These are phyloP conservation scores for Nymphalis urticae DNA, from an alignment of 2,888 invertebrate species.

Conservation along the genomic window DNA sequence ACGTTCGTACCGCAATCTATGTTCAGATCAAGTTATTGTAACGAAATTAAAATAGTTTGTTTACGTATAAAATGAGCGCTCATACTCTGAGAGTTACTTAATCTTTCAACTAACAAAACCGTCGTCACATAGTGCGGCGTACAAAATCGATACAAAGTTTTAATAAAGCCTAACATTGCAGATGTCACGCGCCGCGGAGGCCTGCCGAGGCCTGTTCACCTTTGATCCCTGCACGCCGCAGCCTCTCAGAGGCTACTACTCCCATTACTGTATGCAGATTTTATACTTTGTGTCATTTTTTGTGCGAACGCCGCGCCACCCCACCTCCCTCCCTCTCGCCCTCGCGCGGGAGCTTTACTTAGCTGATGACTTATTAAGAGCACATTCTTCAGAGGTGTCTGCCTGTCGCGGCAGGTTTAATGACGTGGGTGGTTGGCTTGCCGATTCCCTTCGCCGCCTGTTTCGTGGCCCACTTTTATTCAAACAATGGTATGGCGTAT, in stretches of 20 bases:
- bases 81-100: background rate
- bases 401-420: constrained; percentile 74
- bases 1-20: background rate
- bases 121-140: constrained; percentile 12
- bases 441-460: constrained; percentile 55
- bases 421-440: constrained; percentile 70
- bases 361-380: constrained; percentile 82
- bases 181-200: constrained; percentile 37
- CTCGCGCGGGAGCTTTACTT: constrained; percentile 63
- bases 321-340: constrained; percentile 41
- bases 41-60: background rate
- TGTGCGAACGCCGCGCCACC: constrained; percentile 62
- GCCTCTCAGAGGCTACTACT: constrained; percentile 71
- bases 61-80: background rate
- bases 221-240: constrained; percentile 66
- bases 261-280: constrained; percentile 78
- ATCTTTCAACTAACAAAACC: constrained; percentile 7
- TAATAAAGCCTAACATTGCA: constrained; percentile 37
- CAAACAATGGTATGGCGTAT: constrained; percentile 39
- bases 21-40: background rate
- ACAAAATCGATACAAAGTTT: constrained; percentile 34
- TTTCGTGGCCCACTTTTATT: constrained; percentile 63
- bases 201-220: constrained; percentile 47
- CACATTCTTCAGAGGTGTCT: constrained; percentile 81
- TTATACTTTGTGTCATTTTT: constrained; percentile 79